A percentile compares a stretch with the other conserved stretches of the same genome.
Conservation (phyloP, 2,888 invertebrate species). For the Pterostichus madidus region DNA sequence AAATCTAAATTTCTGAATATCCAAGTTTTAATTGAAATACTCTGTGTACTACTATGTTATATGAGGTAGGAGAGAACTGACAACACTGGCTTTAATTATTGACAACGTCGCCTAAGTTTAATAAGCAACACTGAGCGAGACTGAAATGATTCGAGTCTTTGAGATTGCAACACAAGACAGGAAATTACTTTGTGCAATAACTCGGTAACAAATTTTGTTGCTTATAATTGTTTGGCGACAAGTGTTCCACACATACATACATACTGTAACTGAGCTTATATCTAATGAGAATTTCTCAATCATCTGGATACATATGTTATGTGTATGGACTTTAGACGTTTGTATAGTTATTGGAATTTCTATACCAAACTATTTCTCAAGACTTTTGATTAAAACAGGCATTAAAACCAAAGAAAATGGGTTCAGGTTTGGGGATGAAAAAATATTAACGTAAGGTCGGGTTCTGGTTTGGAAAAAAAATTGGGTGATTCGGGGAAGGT, state of each 20-base stretch:
- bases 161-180: slow-evolving; percentile 27
- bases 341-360: no score
- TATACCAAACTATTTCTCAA: no score
- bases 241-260: neutral
- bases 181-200: slow-evolving; percentile 29
- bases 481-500: no score
- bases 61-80: neutral
- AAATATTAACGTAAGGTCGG: no score
- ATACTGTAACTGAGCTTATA: no score
- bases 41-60: neutral
- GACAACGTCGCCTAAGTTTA: slow-evolving; percentile 33
- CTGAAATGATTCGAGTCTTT: slow-evolving; percentile 3
- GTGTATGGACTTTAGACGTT: no score
- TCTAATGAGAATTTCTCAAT: no score
- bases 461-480: no score
- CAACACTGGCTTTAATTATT: slow-evolving; percentile 26
- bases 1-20: neutral
- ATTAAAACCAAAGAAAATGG: no score
- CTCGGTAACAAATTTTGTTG: slow-evolving; percentile 9
- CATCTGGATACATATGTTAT: no score
- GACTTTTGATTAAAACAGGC: no score
- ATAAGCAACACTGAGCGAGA: slow-evolving; percentile 5
- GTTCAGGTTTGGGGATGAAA: no score
- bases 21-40: slow-evolving; percentile 14
- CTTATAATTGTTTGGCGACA: neutral